phyloP scores from a whole-genome alignment of 2,797 vertebrate species.

The Ateles fusciceps region DNA sequence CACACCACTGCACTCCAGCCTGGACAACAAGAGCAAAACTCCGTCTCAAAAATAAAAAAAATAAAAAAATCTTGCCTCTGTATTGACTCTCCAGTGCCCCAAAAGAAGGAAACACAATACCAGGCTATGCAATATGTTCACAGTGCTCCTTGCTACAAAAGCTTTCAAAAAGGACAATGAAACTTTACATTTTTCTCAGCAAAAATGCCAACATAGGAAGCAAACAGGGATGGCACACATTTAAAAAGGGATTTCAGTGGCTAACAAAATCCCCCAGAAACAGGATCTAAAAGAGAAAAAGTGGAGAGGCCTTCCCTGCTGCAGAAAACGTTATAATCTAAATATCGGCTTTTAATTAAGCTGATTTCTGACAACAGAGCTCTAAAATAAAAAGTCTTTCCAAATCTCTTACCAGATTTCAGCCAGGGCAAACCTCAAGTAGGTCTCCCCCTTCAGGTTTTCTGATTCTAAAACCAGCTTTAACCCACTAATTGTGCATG shows the following conservation, averaged over 20 bases:
- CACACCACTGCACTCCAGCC: too few species aligned
- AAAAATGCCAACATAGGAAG: neutral
- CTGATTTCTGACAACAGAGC: neutral
- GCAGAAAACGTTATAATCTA: neutral
- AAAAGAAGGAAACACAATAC: neutral
- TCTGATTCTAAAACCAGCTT: neutral
- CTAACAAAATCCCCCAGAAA: neutral
- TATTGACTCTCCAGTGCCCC: neutral
- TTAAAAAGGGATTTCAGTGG: neutral
- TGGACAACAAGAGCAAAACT: too few species aligned
- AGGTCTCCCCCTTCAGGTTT: neutral
- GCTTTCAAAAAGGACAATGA: neutral
- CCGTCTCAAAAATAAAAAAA: too few species aligned
- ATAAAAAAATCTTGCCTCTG: neutral
- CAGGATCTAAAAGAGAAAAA: neutral
- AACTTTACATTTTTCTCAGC: neutral
- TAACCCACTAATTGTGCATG: neutral
- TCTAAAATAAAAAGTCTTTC: neutral
- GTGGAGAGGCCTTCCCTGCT: neutral
- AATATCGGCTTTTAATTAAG: neutral
- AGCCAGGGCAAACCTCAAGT: neutral
- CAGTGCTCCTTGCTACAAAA: neutral
- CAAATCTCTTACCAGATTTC: neutral
- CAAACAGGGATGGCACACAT: neutral
- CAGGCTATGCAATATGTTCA: neutral